Conservation (phyloP, 2,113 vertebrate species). For the Rhinoptilus africanus region DNA sequence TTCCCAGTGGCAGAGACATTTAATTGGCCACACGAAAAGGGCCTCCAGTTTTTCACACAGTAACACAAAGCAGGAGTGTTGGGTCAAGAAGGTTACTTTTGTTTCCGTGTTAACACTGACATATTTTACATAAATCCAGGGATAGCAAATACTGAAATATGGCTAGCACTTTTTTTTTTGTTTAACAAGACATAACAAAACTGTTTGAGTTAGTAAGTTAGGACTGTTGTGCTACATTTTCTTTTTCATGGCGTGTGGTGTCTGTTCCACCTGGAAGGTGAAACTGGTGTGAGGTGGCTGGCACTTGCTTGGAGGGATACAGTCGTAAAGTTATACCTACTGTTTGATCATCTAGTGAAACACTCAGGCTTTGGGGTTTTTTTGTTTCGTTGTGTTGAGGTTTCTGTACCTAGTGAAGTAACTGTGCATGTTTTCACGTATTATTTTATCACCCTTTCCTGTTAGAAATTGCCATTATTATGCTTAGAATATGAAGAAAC, state of each 20-base stretch:
- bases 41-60: neutral
- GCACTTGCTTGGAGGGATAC: neutral
- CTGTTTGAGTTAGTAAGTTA: neutral
- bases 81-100: neutral
- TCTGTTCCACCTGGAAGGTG: neutral
- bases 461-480: neutral
- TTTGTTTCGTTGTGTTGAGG: neutral
- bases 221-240: neutral
- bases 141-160: neutral
- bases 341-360: neutral
- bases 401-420: neutral
- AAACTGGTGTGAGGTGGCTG: neutral
- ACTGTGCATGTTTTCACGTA: neutral
- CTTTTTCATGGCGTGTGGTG: neutral
- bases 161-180: fast-evolving
- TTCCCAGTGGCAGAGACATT: neutral
- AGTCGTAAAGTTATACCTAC: neutral
- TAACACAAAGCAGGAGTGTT: neutral
- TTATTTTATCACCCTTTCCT: neutral
- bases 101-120: neutral
- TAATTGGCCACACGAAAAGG: neutral
- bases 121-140: neutral
- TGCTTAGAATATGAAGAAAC: neutral
- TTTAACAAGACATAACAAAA: neutral
- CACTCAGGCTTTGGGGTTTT: neutral